Evolutionary conservation across 1,140 invertebrate genomes (phyloP).

Genomic region (Drosophila orena): DNA sequence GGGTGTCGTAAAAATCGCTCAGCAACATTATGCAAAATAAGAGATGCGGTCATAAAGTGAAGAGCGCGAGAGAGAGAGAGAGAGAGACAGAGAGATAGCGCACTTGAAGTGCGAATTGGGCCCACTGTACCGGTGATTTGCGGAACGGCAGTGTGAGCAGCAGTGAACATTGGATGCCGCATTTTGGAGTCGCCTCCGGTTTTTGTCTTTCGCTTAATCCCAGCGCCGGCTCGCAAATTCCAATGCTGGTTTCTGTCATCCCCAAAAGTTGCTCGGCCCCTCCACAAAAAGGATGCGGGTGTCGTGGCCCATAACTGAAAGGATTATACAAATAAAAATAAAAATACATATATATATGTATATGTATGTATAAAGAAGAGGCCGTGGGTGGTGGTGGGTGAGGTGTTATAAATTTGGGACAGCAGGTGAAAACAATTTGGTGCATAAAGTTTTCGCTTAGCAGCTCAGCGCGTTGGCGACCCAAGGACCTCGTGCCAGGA

Average conservation of each 20-base stretch:
- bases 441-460: constrained; percentile 81
- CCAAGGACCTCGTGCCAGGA: constrained; percentile 40
- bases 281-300: constrained; percentile 23
- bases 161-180: constrained; percentile 22
- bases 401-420: constrained; percentile 80
- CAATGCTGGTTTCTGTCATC: constrained; percentile 76
- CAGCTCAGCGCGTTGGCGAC: constrained; percentile 48
- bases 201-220: constrained; percentile 78
- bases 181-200: constrained; percentile 54
- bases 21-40: constrained; percentile 74
- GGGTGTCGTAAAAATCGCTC: constrained; percentile 68
- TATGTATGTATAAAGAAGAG: constrained; percentile 6
- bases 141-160: constrained; percentile 33
- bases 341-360: constrained; percentile 22
- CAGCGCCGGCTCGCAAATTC: constrained; percentile 69
- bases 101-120: not conserved
- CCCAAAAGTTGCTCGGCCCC: constrained; percentile 61
- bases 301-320: constrained; percentile 59
- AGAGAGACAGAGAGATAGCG: too few species aligned
- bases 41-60: constrained; percentile 53
- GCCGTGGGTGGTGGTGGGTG: constrained; percentile 24
- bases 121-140: constrained; percentile 59
- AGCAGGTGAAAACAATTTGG: constrained; percentile 82
- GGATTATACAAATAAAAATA: constrained; percentile 83
- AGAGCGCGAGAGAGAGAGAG: not conserved